phyloP scores from a whole-genome alignment of 2,113 vertebrate genomes.

The Cyprinodon tularosa region DNA sequence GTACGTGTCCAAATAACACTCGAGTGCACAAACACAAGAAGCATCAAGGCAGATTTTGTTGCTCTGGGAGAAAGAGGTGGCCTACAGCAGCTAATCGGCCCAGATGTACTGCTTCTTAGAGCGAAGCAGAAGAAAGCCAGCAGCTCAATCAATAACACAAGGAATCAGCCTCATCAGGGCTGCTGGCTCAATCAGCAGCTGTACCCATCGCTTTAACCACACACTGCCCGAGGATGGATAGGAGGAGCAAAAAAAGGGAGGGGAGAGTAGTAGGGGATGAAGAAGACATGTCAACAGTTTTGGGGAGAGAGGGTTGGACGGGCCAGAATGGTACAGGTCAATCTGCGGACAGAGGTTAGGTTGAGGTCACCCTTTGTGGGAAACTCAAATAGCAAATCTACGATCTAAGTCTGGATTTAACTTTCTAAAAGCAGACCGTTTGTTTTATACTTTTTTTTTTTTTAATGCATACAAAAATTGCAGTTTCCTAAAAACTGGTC shows the following conservation, averaged over 20 bases:
- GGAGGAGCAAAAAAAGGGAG: constrained; percentile 15
- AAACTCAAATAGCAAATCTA: background rate
- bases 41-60: constrained; percentile 35
- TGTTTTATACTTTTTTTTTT: background rate
- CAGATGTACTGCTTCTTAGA: constrained; percentile 68
- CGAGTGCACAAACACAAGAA: constrained; percentile 2
- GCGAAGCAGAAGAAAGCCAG: constrained; percentile 60
- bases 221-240: constrained; percentile 40
- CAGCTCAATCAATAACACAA: constrained; percentile 70
- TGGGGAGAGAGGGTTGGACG: constrained; percentile 21
- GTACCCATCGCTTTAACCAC: constrained; percentile 41
- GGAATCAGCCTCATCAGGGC: constrained; percentile 72
- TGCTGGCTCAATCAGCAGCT: constrained; percentile 69
- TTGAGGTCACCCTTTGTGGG: constrained; percentile 17
- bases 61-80: constrained; percentile 62
- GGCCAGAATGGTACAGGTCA: constrained; percentile 19
- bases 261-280: background rate
- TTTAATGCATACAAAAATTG: background rate
- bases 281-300: background rate
- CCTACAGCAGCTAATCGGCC: constrained; percentile 73
- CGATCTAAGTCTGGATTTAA: background rate
- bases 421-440: background rate
- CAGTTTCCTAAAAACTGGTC: background rate
- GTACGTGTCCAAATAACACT: background rate
- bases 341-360: constrained; percentile 21